Evolutionary conservation across 2,797 vertebrate species (phyloP).

Genomic region (Eptatretus atami): DNA sequence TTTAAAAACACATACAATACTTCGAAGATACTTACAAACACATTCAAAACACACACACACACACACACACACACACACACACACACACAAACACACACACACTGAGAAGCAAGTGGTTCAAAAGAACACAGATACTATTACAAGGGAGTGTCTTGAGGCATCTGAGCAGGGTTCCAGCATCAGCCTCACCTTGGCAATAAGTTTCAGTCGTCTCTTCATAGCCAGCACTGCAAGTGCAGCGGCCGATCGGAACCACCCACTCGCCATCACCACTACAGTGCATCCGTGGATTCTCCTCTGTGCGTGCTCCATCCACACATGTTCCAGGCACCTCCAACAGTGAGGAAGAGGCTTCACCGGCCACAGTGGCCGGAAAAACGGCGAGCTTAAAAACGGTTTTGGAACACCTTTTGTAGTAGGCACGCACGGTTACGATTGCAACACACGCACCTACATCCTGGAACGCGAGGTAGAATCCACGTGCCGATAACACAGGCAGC

Average conservation of each 20-base stretch:
- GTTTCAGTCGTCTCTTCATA: constrained; percentile 42
- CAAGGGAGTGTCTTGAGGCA: too few species aligned
- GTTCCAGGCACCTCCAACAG: constrained; percentile 71
- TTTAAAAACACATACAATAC: too few species aligned
- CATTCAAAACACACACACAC: too few species aligned
- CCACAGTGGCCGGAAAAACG: constrained; percentile 63
- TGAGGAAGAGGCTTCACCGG: constrained; percentile 64
- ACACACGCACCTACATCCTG: constrained; percentile 87
- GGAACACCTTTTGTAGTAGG: constrained; percentile 81
- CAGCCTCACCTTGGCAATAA: constrained; percentile 57
- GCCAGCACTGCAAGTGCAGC: constrained; percentile 62
- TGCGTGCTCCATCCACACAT: constrained; percentile 57
- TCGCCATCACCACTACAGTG: constrained; percentile 95
- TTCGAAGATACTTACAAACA: too few species aligned
- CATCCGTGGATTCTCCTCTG: constrained; percentile 47
- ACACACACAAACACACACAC: too few species aligned
- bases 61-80: too few species aligned
- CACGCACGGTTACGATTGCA: constrained; percentile 53
- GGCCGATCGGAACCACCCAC: constrained; percentile 92
- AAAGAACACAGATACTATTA: too few species aligned
- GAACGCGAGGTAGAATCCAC: constrained; percentile 71
- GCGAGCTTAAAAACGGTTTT: constrained; percentile 61
- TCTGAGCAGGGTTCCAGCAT: too few species aligned
- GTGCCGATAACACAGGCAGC: constrained; percentile 45
- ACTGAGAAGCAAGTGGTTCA: too few species aligned